Evolutionary conservation across 2,888 invertebrate species (phyloP), one percentile per base, ranked within the genome.

Genomic region (Laspeyria flexula): DNA sequence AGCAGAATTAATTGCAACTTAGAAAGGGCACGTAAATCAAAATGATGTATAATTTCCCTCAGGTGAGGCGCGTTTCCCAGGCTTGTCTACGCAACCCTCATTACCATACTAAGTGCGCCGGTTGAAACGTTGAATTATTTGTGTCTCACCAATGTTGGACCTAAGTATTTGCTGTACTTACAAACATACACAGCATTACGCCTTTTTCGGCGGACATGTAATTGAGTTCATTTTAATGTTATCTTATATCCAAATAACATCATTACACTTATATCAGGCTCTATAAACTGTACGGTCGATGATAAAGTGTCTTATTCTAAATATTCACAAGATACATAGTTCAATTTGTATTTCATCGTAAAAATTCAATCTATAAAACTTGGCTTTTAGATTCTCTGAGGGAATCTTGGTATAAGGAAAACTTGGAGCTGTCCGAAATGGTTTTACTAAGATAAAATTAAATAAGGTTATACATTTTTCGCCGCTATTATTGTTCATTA

Each of bases 81-180:
- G 42, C 33, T 35, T 41, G 54, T 59, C 69, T 51, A 38, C 33
- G 16, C 34, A 5, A 35, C 43, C 47, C 61, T 58, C 58, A 72
- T 72, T 72, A 64, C 41, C 70, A 68, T 72, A 70, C 55, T 65
- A 64, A 72, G 65, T 65, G 64, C 55, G 56, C 9, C 35, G 43
- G 49, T 47, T 35, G 53, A 49, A 59, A 47, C 29, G 47, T 54
- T 61, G 50, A 55, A 47, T 61, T 62, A 67, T 71, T 65, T 55
- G 52, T 41, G 30, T 39, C 16, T 45, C 25, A 16, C 39, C 31
- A 44, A 37, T 37, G 30, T 44, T 12, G 11, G 21, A 30, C n/a
- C 13, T 10, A 12, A 44, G 38, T 33, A 10, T 38, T 37, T 6
- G 15, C 12, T 37, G n/a, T n/a, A n/a, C n/a, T n/a, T n/a, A n/a